Conservation (phyloP, 2,888 invertebrate genomes). For the Dolichopus griseipennis region DNA sequence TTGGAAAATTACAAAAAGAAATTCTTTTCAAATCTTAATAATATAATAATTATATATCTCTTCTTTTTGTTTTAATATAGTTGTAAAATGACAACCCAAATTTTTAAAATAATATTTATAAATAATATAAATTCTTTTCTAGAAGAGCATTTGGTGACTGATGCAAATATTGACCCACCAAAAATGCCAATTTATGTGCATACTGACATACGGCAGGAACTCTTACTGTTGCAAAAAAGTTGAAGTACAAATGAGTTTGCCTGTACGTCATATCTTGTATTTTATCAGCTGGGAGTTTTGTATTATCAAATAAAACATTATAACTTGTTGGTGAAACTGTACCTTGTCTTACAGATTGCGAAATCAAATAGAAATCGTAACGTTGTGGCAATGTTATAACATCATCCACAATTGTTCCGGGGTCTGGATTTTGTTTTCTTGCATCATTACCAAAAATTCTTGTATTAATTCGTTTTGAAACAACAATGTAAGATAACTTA, state of each 20-base stretch:
- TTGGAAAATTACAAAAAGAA: too few species aligned
- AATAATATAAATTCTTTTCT: conserved; percentile 57
- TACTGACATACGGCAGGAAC: conserved; percentile 93
- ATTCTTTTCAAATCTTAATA: too few species aligned
- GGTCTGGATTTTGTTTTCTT: conserved; percentile 56
- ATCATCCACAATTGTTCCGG: conserved; percentile 83
- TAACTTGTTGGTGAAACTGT: conserved; percentile 87
- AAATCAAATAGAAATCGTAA: conserved; percentile 85
- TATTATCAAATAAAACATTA: conserved; percentile 70
- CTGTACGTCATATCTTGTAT: conserved; percentile 83
- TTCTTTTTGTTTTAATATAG: too few species aligned
- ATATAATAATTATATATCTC: too few species aligned
- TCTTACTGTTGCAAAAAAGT: conserved; percentile 74
- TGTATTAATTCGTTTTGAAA: conserved; percentile 84
- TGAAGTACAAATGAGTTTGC: conserved; percentile 82
- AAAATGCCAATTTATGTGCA: conserved; percentile 86
- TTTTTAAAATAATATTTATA: conserved; percentile 45
- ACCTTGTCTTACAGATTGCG: conserved; percentile 78
- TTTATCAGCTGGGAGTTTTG: conserved; percentile 59
- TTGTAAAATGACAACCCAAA: not conserved
- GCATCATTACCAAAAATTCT: conserved; percentile 52
- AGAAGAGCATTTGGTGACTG: conserved; percentile 52
- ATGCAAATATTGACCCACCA: conserved; percentile 75
- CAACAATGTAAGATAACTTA: conserved; percentile 68
- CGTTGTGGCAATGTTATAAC: conserved; percentile 70